Percentiles rank a stretch among this genome's conserved stretches.
Conservation (phyloP, 2,113 vertebrate species). For the Tricholaema leucomelas region DNA sequence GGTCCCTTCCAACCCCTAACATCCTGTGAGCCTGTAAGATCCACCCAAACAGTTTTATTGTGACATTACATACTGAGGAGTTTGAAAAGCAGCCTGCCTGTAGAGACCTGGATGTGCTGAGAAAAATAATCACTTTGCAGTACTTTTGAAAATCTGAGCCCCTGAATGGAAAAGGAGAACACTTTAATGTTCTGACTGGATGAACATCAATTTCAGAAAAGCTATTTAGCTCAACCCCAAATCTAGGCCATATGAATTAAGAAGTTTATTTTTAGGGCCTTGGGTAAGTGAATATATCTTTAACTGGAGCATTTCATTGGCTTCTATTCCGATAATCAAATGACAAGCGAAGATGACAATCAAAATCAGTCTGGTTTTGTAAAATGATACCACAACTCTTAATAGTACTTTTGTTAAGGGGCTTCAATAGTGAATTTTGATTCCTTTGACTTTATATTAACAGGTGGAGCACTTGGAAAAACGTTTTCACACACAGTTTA, state of each 20-base stretch:
- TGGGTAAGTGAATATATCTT: not conserved
- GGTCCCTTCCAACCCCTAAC: no score
- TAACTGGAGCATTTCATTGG: not conserved
- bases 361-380: not conserved
- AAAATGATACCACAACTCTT: not conserved
- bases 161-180: not conserved
- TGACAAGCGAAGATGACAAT: not conserved
- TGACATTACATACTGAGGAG: not conserved
- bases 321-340: not conserved
- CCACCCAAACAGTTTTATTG: not conserved
- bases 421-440: not conserved
- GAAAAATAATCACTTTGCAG: not conserved
- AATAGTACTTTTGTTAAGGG: not conserved
- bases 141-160: not conserved
- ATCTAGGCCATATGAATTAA: not conserved
- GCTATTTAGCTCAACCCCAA: not conserved
- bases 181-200: not conserved
- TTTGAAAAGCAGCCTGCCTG: not conserved
- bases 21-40: no score
- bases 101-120: not conserved
- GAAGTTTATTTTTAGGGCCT: not conserved
- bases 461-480: not conserved
- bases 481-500: not conserved
- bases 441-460: not conserved
- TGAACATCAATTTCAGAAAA: not conserved